A percentile compares a stretch with the other conserved stretches of the same genome.
Evolutionary conservation across 2,797 vertebrate genomes (phyloP).

Genomic region (Danio tinwini): DNA sequence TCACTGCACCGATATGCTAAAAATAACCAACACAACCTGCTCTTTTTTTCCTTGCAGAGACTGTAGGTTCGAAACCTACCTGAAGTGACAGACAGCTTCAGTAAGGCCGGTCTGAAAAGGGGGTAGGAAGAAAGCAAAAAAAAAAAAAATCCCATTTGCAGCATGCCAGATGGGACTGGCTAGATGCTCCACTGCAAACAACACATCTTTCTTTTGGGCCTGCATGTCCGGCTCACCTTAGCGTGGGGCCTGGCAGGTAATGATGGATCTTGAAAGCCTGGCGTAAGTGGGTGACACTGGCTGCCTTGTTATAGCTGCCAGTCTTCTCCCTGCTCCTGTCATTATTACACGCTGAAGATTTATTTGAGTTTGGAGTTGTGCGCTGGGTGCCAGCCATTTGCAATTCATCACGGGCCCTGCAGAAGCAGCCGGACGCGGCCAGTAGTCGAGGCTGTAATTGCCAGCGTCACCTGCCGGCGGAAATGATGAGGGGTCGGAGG

Average conservation of each 20-base stretch:
- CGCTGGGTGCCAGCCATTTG: conserved; percentile 83
- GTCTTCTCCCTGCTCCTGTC: conserved; percentile 86
- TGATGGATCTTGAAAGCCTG: conserved; percentile 88
- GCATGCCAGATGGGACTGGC: conserved; percentile 89
- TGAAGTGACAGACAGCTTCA: conserved; percentile 83
- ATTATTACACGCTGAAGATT: conserved; percentile 92
- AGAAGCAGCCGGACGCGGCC: conserved; percentile 78
- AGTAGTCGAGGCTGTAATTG: conserved; percentile 86
- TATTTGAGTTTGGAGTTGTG: conserved; percentile 89
- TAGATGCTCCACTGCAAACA: conserved; percentile 87
- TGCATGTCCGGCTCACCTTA: conserved; percentile 83
- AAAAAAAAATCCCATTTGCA: conserved; percentile 84
- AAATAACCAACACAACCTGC: neutral
- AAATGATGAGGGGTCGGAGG: conserved; percentile 80
- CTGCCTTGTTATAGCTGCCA: conserved; percentile 91
- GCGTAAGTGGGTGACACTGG: conserved; percentile 85
- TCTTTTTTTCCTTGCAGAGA: neutral
- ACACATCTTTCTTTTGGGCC: conserved; percentile 88
- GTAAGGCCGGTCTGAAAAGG: conserved; percentile 70
- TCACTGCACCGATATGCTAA: neutral
- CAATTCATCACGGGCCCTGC: conserved; percentile 86
- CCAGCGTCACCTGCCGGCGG: conserved; percentile 84
- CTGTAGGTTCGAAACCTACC: conserved; percentile 70
- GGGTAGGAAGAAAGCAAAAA: conserved; percentile 13
- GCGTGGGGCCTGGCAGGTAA: conserved; percentile 81